Evolutionary conservation across 2,888 invertebrate species (phyloP), one percentile per base, ranked within the genome.

Genomic region (Arrhopalites spinosus): DNA sequence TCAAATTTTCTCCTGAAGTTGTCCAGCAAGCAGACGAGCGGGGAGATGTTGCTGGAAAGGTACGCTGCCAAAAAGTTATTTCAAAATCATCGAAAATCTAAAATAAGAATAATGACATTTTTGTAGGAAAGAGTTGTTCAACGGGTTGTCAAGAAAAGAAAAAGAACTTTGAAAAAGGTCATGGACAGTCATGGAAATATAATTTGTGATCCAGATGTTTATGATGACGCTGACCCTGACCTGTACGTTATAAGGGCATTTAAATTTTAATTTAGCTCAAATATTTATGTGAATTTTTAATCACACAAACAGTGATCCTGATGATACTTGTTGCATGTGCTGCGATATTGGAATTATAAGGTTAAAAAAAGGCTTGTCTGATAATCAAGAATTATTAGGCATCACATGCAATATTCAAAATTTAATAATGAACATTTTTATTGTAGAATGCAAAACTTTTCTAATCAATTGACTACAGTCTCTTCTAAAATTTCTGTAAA

Each of bases 31-130:
- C 50, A 2, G 25, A 71, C 11, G 59, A 50, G 59, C 56, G 17
- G 13, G 71, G 71, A 36, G 71, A 71, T 43, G 59, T 71, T 29
- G 71, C 71, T 59, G 69, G 69, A 25, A 69, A 69, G 53, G 50
- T 29, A 61, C 43, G 43, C 23, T 25, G 20, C 1, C 20, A n/a
- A 25, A 17, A 17, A 66, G 30, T 66, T 15, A 30, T 29, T 36
- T 3, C n/a, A 17, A 67, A 67, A 29, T 7, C 17, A 36, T 67
- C n/a, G 3, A 36, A n/a, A 36, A n/a, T n/a, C n/a, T n/a, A n/a
- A n/a, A n/a, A n/a, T n/a, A n/a, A n/a, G n/a, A n/a, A n/a, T n/a
- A n/a, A n/a, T n/a, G n/a, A n/a, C n/a, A n/a, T n/a, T n/a, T n/a
- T n/a, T 15, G 20, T 13, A 67, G 47, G 67, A 67, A 45, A 67